These are phyloP conservation scores for Harpalus rufipes DNA, from an alignment of 2,888 invertebrate genomes.

Conservation along the genomic window DNA sequence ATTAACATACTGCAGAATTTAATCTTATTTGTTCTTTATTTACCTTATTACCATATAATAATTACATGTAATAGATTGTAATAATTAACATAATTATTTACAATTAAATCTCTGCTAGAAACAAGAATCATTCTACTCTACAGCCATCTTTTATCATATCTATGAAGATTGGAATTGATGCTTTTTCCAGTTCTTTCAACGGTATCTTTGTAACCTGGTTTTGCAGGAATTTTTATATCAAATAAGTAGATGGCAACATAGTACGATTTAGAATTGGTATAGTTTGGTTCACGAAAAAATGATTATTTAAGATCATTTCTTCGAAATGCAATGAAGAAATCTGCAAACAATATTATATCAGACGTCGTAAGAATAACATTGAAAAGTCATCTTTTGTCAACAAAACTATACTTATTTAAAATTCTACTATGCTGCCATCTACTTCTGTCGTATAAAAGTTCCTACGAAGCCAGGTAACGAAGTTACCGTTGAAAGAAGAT, in stretches of 20 bases:
- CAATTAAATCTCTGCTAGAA: not conserved
- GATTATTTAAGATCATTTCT: too few relatives aligned
- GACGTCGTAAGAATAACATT: too few relatives aligned
- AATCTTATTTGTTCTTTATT: not conserved
- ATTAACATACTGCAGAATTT: not conserved
- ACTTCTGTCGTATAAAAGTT: not conserved
- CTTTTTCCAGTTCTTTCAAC: slow-evolving; percentile 1
- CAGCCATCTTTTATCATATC: not conserved
- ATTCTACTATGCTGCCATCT: not conserved
- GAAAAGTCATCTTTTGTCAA: too few relatives aligned
- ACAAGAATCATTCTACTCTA: not conserved
- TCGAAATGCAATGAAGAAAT: too few relatives aligned
- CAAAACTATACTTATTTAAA: too few relatives aligned
- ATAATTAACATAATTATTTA: not conserved
- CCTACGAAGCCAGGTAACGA: not conserved
- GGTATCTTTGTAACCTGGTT: slow-evolving; percentile 4
- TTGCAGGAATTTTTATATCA: not conserved
- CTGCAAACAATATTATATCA: too few relatives aligned
- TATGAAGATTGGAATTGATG: not conserved
- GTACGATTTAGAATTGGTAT: too few relatives aligned
- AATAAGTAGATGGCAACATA: not conserved
- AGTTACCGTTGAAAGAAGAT: slow-evolving; percentile 2
- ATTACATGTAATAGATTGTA: not conserved
- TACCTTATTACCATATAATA: not conserved
- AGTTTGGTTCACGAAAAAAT: too few relatives aligned